Conservation (phyloP, 2,797 vertebrate genomes). For the Eurystomus glaucurus region DNA sequence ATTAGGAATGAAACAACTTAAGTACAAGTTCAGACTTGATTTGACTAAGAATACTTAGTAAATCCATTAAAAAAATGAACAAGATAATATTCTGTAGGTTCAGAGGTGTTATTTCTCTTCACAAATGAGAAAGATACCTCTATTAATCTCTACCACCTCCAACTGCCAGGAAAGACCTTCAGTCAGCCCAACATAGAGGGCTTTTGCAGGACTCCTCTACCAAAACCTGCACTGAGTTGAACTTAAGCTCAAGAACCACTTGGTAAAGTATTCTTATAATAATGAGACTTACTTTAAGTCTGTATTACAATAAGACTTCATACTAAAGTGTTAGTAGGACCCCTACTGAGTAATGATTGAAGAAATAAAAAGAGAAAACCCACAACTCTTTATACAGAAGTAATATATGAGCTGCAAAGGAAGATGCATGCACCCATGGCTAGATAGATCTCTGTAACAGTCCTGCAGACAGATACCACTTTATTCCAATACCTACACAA, state of each 20-base stretch:
- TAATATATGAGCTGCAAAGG: neutral
- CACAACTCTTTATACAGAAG: neutral
- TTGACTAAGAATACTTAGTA: neutral
- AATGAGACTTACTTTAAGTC: neutral
- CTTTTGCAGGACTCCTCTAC: neutral
- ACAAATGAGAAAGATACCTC: neutral
- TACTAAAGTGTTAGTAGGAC: neutral
- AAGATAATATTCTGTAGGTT: neutral
- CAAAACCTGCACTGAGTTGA: neutral
- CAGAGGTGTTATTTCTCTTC: neutral
- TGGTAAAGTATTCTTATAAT: neutral
- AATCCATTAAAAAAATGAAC: accelerated
- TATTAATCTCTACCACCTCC: neutral
- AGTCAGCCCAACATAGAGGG: accelerated
- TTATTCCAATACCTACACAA: neutral
- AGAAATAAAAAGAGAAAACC: neutral
- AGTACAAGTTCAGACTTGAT: neutral
- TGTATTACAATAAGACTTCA: neutral
- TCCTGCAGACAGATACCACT: neutral
- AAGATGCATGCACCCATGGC: neutral
- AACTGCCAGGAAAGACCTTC: neutral
- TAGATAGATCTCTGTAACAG: neutral
- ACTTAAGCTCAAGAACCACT: neutral
- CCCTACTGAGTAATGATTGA: neutral
- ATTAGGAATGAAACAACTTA: neutral